Evolutionary conservation across 2,113 vertebrate genomes (phyloP), one percentile per base, ranked within the genome.

Genomic region (Chloroceryle aenea): DNA sequence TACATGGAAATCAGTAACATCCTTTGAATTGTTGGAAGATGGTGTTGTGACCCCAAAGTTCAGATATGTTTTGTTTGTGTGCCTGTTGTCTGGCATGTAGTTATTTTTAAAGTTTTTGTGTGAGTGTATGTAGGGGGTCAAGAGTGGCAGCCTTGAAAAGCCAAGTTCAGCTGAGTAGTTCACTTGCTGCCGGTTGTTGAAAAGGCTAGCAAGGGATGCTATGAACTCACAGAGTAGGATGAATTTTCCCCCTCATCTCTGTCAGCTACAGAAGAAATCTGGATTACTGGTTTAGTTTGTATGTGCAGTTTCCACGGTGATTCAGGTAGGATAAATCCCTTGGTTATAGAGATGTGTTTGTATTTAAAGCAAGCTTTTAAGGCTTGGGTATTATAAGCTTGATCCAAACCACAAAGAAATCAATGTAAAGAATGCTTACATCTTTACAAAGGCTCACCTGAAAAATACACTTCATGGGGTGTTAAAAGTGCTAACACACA

Each of bases 81-180:
- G 72, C 71, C 56, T 77, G 48, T 82, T 94, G 68, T 92, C 86
- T 91, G 82, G 18, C 17, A 27, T 23, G 30, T 62, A 52, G 72
- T 48, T 96, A 40, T 83, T 94, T 93, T 94, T 50, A 42, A 82
- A 52, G 62, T 56, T 86, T 71, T 40, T 79, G 40, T 93, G 79
- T 0, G 0, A 78, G 9, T 84, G 16, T 47, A 5, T 53, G 61
- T 61, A 75, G 73, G n/a, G 42, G 64, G 56, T 95, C 90, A 95
- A 71, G 56, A 87, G 88, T 29, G 40, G 56, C 90, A 90, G 79
- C 43, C 61, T 78, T 59, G 64, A 75, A 68, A 92, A 91, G 38
- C 68, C 59, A 64, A 61, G 68, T 78, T 94, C 58, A 88, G 43
- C 48, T 75, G 42, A 45, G 42, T 18, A 29, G 72, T 69, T 19